Evolutionary conservation across 2,888 invertebrate genomes (phyloP).

Genomic region (Brenthis daphne): DNA sequence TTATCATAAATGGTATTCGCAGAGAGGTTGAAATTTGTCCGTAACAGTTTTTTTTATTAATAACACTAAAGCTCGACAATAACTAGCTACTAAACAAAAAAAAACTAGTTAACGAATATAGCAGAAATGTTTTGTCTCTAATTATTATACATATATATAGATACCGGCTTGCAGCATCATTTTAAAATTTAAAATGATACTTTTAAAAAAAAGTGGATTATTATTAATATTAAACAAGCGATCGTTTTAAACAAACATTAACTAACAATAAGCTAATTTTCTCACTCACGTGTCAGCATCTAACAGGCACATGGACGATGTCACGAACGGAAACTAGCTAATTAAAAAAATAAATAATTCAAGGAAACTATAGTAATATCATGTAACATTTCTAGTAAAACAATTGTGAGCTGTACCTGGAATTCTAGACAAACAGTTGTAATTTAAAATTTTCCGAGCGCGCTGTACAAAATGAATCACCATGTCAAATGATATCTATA

Average conservation of each 20-base stretch:
- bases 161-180: too few species aligned
- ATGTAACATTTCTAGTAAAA: conserved; percentile 32
- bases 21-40: too few species aligned
- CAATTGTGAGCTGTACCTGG: conserved; percentile 35
- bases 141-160: too few species aligned
- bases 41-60: too few species aligned
- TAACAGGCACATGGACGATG: conserved; percentile 13
- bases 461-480: conserved; percentile 24
- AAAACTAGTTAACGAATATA: too few species aligned
- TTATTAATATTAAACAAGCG: not conserved
- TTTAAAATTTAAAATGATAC: too few species aligned
- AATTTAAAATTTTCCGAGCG: conserved; percentile 37
- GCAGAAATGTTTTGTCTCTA: too few species aligned
- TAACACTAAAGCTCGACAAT: too few species aligned
- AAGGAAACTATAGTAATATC: conserved; percentile 31
- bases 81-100: too few species aligned
- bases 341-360: conserved; percentile 32
- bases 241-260: not conserved
- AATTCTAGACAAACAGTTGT: conserved; percentile 38
- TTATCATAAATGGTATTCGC: too few species aligned
- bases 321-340: conserved; percentile 22
- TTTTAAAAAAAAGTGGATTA: not conserved
- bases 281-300: not conserved
- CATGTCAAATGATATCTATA: conserved; percentile 19
- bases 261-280: conserved; percentile 1